Base-by-base conservation (phyloP, 1,140 invertebrate genomes). In the Batillaria attramentaria region DNA sequence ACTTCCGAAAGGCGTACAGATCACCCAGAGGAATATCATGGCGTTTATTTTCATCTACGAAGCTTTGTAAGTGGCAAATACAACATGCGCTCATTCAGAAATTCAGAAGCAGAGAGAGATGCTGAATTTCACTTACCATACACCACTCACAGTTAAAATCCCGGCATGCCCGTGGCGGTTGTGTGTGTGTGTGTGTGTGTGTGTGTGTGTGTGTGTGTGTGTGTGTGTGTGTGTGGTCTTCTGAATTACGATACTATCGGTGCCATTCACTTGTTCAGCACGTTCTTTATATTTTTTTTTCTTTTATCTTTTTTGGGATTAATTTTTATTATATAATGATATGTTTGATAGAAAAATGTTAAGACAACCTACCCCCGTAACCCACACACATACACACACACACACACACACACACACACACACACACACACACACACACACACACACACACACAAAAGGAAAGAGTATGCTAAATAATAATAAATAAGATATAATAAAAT, bases 31-130 rank as follows among this genome's bases (percentile, higher is more conserved):
- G 50, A 91, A 90, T 81, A 81, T 91, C 33, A 81, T 88, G 2
- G 83, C 89, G 4, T 94, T 94, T 84, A 91, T 95, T 31, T 42
- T 28, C 4, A 24, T 31, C 4, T 70, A 46, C 54, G 2, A 35
- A 1, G 1, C 16, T n/a, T 31, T 35, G 57, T 62, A 41, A 13
- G n/a, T 57, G 1, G 1, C 1, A 54, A 1, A 54, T 20, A 54
- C 18, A 54, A 54, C 18, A 1, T 1, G 1, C 1, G n/a, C 18
- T 1, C 18, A 54, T 1, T 1, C 1, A 16, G n/a, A 54, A 2
- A 54, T 20, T 20, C 18, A 54, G n/a, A 54, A 54, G 50, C 50
- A 54, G n/a, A 54, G n/a, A 54, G 0, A 54, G n/a, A 54, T 13
- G n/a, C n/a, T n/a, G n/a, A n/a, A n/a, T n/a, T n/a, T n/a, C n/a